These are phyloP conservation scores for Crossaster papposus DNA, from an alignment of 53 echinoderm and acorn worm genomes.

Conservation along the genomic window DNA sequence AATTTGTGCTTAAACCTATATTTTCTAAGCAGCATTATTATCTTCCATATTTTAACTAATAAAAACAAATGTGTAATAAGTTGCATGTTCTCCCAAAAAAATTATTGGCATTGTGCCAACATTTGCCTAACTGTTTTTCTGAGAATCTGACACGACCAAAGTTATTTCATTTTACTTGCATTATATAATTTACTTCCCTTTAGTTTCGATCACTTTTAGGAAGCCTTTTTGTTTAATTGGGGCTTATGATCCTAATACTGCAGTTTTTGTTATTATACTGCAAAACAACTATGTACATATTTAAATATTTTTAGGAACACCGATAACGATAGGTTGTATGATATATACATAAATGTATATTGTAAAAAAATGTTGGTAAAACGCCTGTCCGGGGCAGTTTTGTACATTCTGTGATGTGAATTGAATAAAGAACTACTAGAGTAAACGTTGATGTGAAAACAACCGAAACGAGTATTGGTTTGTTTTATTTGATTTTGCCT, in stretches of 20 bases:
- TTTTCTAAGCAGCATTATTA: no score
- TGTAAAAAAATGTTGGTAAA: conserved; percentile 13
- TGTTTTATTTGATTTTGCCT: background rate
- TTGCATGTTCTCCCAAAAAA: no score
- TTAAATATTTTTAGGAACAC: background rate
- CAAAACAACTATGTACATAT: background rate
- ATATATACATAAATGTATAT: conserved; percentile 42
- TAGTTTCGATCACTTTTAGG: background rate
- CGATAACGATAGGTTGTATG: background rate
- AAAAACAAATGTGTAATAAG: no score
- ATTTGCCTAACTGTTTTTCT: no score
- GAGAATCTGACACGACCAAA: background rate
- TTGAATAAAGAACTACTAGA: conserved; percentile 6
- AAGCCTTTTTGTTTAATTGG: background rate
- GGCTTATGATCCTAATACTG: background rate
- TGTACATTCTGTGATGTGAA: conserved; percentile 5
- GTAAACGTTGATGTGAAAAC: background rate
- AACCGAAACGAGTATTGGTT: background rate
- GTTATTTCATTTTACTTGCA: background rate
- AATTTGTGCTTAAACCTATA: no score
- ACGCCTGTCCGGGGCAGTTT: background rate
- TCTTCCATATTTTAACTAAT: no score
- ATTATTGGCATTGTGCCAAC: background rate
- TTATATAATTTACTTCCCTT: background rate
- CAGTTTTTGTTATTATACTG: background rate